phyloP scores from a whole-genome alignment of 2,888 invertebrate species.

The Strigamia transsilvanica region DNA sequence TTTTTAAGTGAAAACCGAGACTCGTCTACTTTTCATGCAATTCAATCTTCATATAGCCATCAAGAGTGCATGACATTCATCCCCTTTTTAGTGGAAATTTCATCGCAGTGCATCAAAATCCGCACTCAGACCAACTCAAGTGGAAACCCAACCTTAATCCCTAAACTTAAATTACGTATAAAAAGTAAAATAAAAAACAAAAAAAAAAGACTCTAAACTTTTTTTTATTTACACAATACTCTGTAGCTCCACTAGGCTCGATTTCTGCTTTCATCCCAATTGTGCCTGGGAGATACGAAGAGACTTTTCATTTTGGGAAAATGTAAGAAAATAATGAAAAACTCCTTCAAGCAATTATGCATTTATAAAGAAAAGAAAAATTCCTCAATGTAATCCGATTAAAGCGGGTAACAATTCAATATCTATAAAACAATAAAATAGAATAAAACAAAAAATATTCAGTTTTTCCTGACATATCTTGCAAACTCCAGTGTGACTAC shows the following conservation, averaged over 20 bases:
- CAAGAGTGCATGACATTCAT: slow-evolving; percentile 8
- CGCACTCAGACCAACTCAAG: not conserved
- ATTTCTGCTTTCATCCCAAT: not conserved
- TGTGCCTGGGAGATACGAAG: not conserved
- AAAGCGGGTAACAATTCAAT: not conserved
- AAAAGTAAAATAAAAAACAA: not conserved
- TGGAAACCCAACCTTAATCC: slow-evolving; percentile 2
- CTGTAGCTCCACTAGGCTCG: not conserved
- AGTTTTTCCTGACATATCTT: too few relatives aligned
- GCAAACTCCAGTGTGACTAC: too few relatives aligned
- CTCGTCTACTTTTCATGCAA: slow-evolving; percentile 4
- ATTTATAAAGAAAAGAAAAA: not conserved
- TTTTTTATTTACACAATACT: not conserved
- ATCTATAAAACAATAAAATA: too few relatives aligned
- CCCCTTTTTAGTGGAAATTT: slow-evolving; percentile 2
- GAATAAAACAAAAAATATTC: too few relatives aligned
- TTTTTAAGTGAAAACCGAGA: slow-evolving; percentile 3
- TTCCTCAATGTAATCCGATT: not conserved
- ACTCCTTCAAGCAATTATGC: not conserved
- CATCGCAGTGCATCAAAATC: not conserved
- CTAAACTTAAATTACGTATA: not conserved
- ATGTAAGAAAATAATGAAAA: not conserved
- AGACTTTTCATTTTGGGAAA: not conserved
- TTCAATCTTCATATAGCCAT: slow-evolving; percentile 14
- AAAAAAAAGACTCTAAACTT: not conserved